These are phyloP conservation scores for Rhingia rostrata DNA, from an alignment of 2,888 invertebrate genomes.

Conservation along the genomic window DNA sequence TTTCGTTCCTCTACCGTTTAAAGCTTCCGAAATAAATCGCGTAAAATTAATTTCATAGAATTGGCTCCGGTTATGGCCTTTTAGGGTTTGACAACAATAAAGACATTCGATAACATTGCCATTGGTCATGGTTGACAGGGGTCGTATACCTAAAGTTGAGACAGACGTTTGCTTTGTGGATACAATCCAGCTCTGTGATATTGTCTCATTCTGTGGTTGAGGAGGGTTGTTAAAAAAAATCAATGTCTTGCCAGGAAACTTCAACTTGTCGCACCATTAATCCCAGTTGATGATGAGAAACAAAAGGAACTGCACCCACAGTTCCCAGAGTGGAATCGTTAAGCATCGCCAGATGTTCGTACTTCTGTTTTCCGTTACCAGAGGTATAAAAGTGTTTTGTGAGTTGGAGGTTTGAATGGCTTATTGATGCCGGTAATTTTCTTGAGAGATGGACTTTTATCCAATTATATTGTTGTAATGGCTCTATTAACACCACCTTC, in stretches of 20 bases:
- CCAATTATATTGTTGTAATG: slow-evolving; percentile 35
- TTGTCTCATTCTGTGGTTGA: background rate
- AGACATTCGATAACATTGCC: slow-evolving; percentile 65
- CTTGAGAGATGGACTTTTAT: slow-evolving; percentile 28
- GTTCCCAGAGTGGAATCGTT: slow-evolving; percentile 10
- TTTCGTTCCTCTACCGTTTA: background rate
- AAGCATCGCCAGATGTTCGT: background rate
- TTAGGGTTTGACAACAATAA: slow-evolving; percentile 69
- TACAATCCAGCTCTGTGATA: background rate
- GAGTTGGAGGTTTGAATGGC: slow-evolving; percentile 38
- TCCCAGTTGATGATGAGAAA: slow-evolving; percentile 57
- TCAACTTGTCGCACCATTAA: slow-evolving; percentile 68
- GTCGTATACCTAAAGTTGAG: slow-evolving; percentile 4
- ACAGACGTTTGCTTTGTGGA: background rate
- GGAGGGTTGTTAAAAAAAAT: slow-evolving; percentile 8
- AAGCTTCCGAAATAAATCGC: slow-evolving; percentile 65
- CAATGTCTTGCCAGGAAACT: slow-evolving; percentile 55
- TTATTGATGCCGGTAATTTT: slow-evolving; percentile 33
- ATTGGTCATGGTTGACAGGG: slow-evolving; percentile 57
- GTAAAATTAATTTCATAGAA: slow-evolving; percentile 70
- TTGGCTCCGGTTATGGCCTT: slow-evolving; percentile 61
- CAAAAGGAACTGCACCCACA: slow-evolving; percentile 36
- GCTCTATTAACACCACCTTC: slow-evolving; percentile 47
- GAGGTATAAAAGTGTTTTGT: slow-evolving; percentile 24
- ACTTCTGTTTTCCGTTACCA: background rate